Evolutionary conservation across 2,797 vertebrate species (phyloP), one percentile per base, ranked within the genome.

Genomic region (Anableps anableps): DNA sequence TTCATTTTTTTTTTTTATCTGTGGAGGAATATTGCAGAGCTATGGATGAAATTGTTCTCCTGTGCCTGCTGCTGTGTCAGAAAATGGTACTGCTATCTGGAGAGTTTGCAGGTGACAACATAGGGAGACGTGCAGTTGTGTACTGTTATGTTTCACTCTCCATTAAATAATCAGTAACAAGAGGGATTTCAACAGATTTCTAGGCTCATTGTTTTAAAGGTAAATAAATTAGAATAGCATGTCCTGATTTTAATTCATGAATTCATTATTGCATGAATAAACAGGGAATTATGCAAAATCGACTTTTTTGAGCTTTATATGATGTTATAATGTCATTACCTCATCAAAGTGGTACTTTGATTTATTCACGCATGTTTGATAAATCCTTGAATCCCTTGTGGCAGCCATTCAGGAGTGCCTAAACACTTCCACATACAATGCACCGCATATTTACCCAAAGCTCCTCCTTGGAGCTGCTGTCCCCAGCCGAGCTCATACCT

Each of bases 71-170:
- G 62, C 47, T 84, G 47, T 58, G 55, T 68, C n/a, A 34, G 68
- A 88, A 86, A 85, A 66, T 68, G 51, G 8, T 62, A 60, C 55
- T 79, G 64, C 68, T 74, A 58, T 83, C 86, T 78, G 62, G 72
- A 64, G 85, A 83, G 47, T 21, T 81, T 45, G 29, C 26, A 38
- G 34, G 23, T 75, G 58, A 86, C 74, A 9, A 62, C 51, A 36
- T 87, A 45, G 29, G 43, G 10, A 58, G 19, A 2, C 11, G 1
- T 11, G 31, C 0, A 3, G 34, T 26, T 70, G 26, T n/a, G 29
- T 58, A 29, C 26, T 16, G 66, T 43, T 45, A 43, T n/a, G 17
- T 14, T 14, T 43, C 66, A 43, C 41, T 70, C 26, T 70, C 26
- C 23, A n/a, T 70, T 26, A 70, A 70, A n/a, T 16, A 43, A 45